These are phyloP conservation scores for Drepana falcataria DNA, from an alignment of 2,888 invertebrate species.

Conservation along the genomic window DNA sequence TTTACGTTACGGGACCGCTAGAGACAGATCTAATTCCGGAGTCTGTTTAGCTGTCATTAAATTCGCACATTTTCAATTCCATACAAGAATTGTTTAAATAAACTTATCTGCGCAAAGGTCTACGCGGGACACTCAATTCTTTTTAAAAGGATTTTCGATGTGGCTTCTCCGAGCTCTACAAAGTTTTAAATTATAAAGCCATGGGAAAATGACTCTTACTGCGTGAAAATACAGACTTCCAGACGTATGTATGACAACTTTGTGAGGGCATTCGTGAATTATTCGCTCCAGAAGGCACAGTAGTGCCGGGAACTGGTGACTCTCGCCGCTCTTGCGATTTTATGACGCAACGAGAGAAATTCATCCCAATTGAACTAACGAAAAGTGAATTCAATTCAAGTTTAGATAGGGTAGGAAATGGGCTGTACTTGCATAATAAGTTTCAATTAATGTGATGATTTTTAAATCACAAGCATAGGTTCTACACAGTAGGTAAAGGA, in stretches of 20 bases:
- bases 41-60: not conserved
- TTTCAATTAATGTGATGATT: no score
- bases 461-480: no score
- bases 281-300: constrained; percentile 47
- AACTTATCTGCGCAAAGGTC: constrained; percentile 28
- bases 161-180: constrained; percentile 27
- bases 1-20: no score
- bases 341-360: constrained; percentile 45
- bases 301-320: constrained; percentile 35
- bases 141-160: constrained; percentile 45
- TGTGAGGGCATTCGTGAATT: constrained; percentile 38
- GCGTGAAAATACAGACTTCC: constrained; percentile 16
- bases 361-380: constrained; percentile 40
- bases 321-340: constrained; percentile 37
- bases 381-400: constrained; percentile 49
- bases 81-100: constrained; percentile 20
- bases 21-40: no score
- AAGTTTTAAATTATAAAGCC: constrained; percentile 12
- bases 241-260: not conserved
- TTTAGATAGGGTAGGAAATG: not conserved
- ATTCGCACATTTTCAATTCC: not conserved
- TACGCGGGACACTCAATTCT: constrained; percentile 31
- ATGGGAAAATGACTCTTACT: constrained; percentile 20
- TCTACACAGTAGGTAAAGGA: no score
- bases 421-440: constrained; percentile 21